These are phyloP conservation scores for Porites evermanni DNA, from an alignment of 92 coral and sea anemone species.

Conservation along the genomic window DNA sequence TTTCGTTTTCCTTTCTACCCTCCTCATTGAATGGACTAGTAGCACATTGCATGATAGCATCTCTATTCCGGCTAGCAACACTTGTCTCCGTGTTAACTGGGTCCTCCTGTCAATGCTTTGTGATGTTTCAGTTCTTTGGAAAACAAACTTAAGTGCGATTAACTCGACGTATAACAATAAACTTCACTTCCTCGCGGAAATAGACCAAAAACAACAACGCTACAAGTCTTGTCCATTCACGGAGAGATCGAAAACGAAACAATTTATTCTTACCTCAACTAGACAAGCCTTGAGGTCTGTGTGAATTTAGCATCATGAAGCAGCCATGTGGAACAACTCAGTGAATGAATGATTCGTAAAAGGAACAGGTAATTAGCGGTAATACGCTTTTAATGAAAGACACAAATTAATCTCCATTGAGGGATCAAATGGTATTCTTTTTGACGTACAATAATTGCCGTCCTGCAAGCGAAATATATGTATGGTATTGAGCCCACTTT, in stretches of 20 bases:
- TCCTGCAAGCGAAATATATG: conserved; percentile 2
- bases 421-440: not conserved
- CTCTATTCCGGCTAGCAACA: not conserved
- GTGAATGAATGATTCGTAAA: not conserved
- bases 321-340: conserved; percentile 26
- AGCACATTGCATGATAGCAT: not conserved
- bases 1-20: not conserved
- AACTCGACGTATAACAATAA: not conserved
- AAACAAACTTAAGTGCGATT: not conserved
- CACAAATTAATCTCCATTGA: not conserved
- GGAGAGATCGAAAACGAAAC: not conserved
- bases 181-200: not conserved
- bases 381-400: conserved; percentile 25
- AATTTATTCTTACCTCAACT: not conserved
- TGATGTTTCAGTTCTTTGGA: not conserved
- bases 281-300: not conserved
- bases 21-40: not conserved
- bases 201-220: conserved; percentile 1
- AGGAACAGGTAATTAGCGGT: not conserved
- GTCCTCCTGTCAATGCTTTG: not conserved
- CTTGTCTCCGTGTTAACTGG: not conserved
- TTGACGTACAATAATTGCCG: not conserved
- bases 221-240: not conserved
- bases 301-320: not conserved
- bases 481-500: not conserved